Evolutionary conservation across 2,888 invertebrate genomes (phyloP), one percentile per base, ranked within the genome.

Genomic region (Drosophila setosimentum): DNA sequence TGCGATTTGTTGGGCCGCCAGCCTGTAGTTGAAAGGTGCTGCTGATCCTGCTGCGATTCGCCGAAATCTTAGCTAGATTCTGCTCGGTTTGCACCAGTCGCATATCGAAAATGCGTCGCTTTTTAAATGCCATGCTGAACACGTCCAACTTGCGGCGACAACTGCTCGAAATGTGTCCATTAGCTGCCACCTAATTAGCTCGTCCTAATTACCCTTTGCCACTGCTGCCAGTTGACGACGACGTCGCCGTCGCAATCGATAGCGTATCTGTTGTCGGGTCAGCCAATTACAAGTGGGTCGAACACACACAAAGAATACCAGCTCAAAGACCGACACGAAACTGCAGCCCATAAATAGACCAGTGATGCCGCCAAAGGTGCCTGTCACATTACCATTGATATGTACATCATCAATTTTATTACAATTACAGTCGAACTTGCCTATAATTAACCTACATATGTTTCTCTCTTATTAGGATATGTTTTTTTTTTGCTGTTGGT

Each of bases 341-440:
- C 96, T 96, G 88, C 96, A 96, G 11, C 96, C 96, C 51, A 95
- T 94, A 93, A 96, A 95, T 21, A 96, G 92, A 32, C 96, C 95
- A 0, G 96, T 93, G 3, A 96, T 94, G 55, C 96, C 96, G 0
- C 96, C 96, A 78, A 96, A 95, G 2, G 95, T 95, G 69, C 96
- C 96, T 96, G 93, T 21, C 50, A 49, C 40, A 51, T 60, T 62
- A 53, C 11, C 53, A 32, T 32, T 42, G 59, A 53, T 62, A 54
- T 68, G 30, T 13, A 58, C 49, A 33, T n/a, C 33, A 27, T 35
- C 51, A 60, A 57, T 51, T 42, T 73, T 63, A 68, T 18, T n/a
- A 27, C 4, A 51, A 13, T 30, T 50, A 60, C 51, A 66, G 63
- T 53, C 6, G 2, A 37, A 21, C 45, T 35, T 51, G 40, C 1